These are phyloP conservation scores for Liposcelis brunnea DNA, from an alignment of 2,888 invertebrate genomes.

Conservation along the genomic window DNA sequence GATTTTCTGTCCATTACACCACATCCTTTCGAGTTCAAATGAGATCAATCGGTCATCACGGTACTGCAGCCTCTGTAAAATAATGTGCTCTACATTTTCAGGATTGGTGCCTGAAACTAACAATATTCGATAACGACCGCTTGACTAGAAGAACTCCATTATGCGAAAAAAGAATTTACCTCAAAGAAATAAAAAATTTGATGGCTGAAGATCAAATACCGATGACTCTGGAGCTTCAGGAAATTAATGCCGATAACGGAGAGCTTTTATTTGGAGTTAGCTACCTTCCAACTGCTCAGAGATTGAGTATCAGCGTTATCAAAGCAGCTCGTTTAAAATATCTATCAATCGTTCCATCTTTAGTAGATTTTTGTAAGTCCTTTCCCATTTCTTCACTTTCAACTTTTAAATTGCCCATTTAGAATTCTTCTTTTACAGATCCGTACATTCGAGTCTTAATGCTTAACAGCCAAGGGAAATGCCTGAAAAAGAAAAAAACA, in stretches of 20 bases:
- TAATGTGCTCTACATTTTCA: neutral
- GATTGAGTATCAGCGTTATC: slow-evolving; percentile 1
- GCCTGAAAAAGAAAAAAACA: too few relatives aligned
- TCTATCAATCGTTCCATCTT: too few relatives aligned
- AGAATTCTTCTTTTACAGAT: too few relatives aligned
- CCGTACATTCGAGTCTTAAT: too few relatives aligned
- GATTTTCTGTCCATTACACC: too few relatives aligned
- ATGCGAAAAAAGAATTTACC: neutral
- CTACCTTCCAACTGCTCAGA: slow-evolving; percentile 4
- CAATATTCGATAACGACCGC: neutral
- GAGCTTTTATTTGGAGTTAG: slow-evolving; percentile 1
- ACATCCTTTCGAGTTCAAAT: too few relatives aligned
- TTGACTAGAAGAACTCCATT: neutral
- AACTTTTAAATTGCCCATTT: too few relatives aligned
- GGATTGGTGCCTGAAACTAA: neutral
- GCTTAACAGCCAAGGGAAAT: too few relatives aligned
- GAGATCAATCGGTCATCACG: too few relatives aligned
- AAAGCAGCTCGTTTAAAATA: neutral
- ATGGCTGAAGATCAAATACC: neutral
- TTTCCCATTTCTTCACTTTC: too few relatives aligned
- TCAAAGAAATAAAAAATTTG: slow-evolving; percentile 3
- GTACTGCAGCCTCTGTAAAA: too few relatives aligned
- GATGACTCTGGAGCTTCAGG: neutral
- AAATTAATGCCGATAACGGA: neutral
- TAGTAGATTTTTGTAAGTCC: too few relatives aligned